Conservation (phyloP, 2,113 vertebrate genomes). For the Gymnarchus niloticus region DNA sequence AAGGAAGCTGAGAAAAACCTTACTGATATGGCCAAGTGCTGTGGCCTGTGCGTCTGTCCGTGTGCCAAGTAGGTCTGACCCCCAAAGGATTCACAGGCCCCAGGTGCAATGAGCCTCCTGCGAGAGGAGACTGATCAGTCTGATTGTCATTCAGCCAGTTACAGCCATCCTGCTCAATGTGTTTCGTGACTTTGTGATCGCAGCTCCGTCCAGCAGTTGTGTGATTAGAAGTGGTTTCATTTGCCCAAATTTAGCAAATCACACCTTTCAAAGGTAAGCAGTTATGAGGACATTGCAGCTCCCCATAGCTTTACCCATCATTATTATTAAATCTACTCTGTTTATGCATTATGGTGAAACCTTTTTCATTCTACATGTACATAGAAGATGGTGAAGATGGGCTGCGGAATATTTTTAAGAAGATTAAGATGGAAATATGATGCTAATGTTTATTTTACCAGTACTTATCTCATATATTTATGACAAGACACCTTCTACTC, state of each 20-base stretch:
- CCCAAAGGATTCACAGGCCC: not conserved
- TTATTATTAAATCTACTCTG: too few species aligned
- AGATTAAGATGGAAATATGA: not conserved
- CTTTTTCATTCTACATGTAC: not conserved
- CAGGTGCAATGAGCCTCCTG: not conserved
- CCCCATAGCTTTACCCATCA: not conserved
- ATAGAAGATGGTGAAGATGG: not conserved
- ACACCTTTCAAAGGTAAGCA: not conserved
- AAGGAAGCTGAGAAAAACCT: constrained; percentile 61
- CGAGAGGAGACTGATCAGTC: not conserved
- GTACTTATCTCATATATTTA: not conserved
- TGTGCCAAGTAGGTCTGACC: constrained; percentile 47
- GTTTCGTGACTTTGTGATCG: not conserved
- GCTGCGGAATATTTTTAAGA: not conserved
- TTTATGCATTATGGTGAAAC: not conserved
- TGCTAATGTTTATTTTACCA: too few species aligned
- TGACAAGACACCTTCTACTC: constrained; percentile 22
- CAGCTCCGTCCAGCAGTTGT: not conserved
- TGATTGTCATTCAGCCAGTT: not conserved
- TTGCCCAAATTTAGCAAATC: not conserved
- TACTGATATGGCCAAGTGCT: constrained; percentile 57
- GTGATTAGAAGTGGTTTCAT: constrained; percentile 20
- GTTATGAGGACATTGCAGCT: not conserved
- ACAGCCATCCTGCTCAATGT: not conserved
- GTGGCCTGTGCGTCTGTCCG: constrained; percentile 51